phyloP scores from a whole-genome alignment of 1,140 invertebrate species.

The Probaryconus sp. region DNA sequence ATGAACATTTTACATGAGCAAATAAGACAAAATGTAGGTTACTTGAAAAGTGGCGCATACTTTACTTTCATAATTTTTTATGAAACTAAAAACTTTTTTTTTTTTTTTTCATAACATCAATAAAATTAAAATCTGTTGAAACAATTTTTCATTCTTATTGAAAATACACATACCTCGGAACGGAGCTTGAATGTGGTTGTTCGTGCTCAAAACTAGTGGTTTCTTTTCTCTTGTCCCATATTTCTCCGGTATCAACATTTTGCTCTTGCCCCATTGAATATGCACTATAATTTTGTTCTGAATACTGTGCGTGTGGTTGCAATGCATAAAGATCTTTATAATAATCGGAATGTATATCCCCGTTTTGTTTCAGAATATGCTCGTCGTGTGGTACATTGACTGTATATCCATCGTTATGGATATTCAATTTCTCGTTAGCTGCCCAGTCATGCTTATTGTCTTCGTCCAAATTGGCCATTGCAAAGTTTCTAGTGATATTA shows the following conservation, averaged over 20 bases:
- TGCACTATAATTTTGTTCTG: constrained; percentile 70
- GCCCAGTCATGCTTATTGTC: constrained; percentile 73
- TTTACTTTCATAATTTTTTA: no score
- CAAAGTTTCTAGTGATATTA: constrained; percentile 72
- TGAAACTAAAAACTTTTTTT: no score
- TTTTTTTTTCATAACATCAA: no score
- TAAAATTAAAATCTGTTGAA: no score
- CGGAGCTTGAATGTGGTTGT: constrained; percentile 80
- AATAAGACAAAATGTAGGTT: no score
- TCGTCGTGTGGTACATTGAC: constrained; percentile 71
- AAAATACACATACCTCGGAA: constrained; percentile 72
- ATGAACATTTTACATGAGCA: not conserved
- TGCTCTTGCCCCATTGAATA: constrained; percentile 75
- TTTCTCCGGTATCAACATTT: constrained; percentile 76
- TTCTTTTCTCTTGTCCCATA: constrained; percentile 80
- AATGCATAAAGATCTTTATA: constrained; percentile 74
- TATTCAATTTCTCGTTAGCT: constrained; percentile 70
- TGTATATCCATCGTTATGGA: constrained; percentile 71
- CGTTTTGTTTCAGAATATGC: constrained; percentile 74
- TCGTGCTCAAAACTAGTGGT: constrained; percentile 85
- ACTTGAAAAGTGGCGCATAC: no score
- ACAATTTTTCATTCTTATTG: no score
- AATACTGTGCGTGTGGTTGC: constrained; percentile 70
- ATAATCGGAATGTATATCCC: constrained; percentile 70
- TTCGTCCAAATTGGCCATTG: constrained; percentile 71